Conservation (phyloP, 2,113 vertebrate species). For the Prunella fulvescens region DNA sequence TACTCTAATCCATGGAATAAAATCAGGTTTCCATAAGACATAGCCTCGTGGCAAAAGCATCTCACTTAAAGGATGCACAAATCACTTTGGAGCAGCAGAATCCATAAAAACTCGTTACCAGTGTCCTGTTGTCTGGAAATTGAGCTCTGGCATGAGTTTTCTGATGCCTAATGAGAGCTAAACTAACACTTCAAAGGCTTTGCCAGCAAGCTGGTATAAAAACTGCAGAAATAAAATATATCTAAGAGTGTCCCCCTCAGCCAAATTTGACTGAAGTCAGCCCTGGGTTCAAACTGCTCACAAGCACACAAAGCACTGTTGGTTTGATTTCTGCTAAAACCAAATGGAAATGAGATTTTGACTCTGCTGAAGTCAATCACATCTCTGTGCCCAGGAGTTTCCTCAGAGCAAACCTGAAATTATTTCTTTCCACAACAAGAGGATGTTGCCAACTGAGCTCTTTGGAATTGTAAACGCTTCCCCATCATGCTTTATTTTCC, state of each 20-base stretch:
- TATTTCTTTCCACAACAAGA: not conserved
- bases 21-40: not conserved
- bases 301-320: not conserved
- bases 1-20: not conserved
- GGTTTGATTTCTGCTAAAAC: not conserved
- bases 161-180: not conserved
- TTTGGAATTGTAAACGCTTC: not conserved
- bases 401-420: slow-evolving; percentile 14
- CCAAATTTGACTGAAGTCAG: not conserved
- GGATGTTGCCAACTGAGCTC: not conserved
- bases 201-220: not conserved
- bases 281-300: not conserved
- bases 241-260: not conserved
- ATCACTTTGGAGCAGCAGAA: not conserved
- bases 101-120: not conserved
- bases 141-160: not conserved
- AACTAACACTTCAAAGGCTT: not conserved
- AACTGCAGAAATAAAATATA: not conserved
- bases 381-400: not conserved
- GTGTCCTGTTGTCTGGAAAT: not conserved
- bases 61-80: not conserved
- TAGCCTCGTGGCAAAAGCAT: not conserved
- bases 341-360: not conserved
- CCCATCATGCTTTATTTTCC: not conserved
- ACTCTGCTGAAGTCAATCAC: not conserved